Percentiles rank a stretch among this genome's conserved stretches.
Evolutionary conservation across 2,113 vertebrate species (phyloP).

Genomic region (Nycticebus coucang): DNA sequence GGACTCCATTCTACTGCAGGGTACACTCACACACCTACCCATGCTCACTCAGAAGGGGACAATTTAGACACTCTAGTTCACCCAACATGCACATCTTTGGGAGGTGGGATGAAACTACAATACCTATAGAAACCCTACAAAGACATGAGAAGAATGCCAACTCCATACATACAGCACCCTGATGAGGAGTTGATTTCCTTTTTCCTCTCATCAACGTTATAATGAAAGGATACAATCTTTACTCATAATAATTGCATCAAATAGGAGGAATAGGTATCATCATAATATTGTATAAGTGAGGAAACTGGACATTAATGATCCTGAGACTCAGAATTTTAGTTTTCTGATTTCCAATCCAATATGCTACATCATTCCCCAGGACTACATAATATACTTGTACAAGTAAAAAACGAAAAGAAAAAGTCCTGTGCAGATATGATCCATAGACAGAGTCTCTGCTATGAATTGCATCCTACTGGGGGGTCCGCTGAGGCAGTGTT

Average conservation of each 20-base stretch:
- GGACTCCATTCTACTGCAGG: not conserved
- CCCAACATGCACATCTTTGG: not conserved
- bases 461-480: not conserved
- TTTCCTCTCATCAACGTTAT: not conserved
- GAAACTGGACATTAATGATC: not conserved
- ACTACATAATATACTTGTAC: not conserved
- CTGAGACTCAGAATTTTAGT: not conserved
- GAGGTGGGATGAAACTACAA: not conserved
- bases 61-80: not conserved
- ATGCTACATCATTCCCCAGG: not conserved
- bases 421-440: not conserved
- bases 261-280: not conserved
- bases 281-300: not conserved
- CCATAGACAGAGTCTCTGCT: not conserved
- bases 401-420: not conserved
- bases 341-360: slow-evolving; percentile 17
- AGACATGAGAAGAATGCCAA: not conserved
- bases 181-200: not conserved
- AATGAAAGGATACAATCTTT: not conserved
- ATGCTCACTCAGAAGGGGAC: not conserved
- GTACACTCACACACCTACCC: not conserved
- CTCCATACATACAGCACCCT: not conserved
- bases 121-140: not conserved
- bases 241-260: not conserved
- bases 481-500: not conserved